Base-by-base conservation (phyloP, 2,113 vertebrate genomes). In the Prolemur simus region DNA sequence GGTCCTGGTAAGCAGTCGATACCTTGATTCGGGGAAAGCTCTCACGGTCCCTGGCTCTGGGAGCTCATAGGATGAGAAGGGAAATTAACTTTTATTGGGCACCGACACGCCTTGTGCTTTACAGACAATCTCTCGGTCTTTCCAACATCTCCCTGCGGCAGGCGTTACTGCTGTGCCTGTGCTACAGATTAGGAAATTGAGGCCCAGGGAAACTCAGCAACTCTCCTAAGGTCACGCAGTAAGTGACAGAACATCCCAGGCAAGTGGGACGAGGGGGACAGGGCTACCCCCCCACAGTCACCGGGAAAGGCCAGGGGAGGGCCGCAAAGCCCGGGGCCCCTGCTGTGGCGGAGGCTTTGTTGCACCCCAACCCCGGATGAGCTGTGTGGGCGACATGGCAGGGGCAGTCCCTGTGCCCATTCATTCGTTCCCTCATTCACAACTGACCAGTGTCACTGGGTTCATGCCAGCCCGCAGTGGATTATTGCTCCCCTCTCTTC, bases 311-410 rank as follows among this genome's bases (percentile, higher is more conserved):
- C 73, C 23, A 27, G 21, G 37, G 10, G 21, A 39, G 37, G 37
- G 69, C 23, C 0, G 0, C 15, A 15, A 20, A n/a, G 6, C n/a
- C 71, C 23, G 0, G 1, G 63, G n/a, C 9, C 1, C 71, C 54
- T 8, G 39, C 76, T 23, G 49, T 34, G 84, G 27, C 49, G 2
- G 21, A 45, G 12, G 15, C 71, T 54, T 29, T 11, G 32, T 23
- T n/a, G 14, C 42, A 1, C 29, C 56, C 34, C 69, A 56, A 3
- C 23, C n/a, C 15, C 29, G 6, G 27, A 10, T 5, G 7, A 1
- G 52, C 21, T 21, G 56, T 10, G 8, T 29, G 0, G 25, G 37
- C 2, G 21, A 42, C 2, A 5, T 6, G 37, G 64, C 80, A 6
- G 45, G 17, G 14, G 29, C 17, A 2, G 21, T 13, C 3, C 54